phyloP scores from a whole-genome alignment of 2,797 vertebrate genomes.

The Pogonophryne albipinna region DNA sequence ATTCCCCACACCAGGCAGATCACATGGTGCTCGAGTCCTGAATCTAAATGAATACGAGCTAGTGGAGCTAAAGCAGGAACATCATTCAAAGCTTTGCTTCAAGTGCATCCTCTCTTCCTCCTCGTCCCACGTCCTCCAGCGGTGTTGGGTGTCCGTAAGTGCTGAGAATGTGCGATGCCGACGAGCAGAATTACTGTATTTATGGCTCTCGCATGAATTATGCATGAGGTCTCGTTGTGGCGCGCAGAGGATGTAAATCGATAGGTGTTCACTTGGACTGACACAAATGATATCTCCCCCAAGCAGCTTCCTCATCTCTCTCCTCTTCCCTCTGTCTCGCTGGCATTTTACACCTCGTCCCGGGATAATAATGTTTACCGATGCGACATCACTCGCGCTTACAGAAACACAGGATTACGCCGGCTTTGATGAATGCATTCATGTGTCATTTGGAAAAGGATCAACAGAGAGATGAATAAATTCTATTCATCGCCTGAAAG shows the following conservation, averaged over 20 bases:
- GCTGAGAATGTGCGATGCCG: slow-evolving; percentile 56
- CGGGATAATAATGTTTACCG: slow-evolving; percentile 66
- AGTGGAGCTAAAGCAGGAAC: background rate
- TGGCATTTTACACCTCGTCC: slow-evolving; percentile 62
- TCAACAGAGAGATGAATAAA: slow-evolving; percentile 50
- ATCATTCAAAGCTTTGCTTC: slow-evolving; percentile 24
- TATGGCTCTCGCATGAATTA: slow-evolving; percentile 78
- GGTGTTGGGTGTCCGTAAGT: slow-evolving; percentile 52
- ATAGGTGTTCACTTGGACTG: slow-evolving; percentile 74
- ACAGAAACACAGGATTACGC: slow-evolving; percentile 56
- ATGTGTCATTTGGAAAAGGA: slow-evolving; percentile 24
- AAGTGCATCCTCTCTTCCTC: slow-evolving; percentile 21
- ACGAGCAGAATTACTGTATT: slow-evolving; percentile 65
- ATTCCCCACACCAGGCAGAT: background rate
- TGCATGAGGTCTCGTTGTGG: slow-evolving; percentile 66
- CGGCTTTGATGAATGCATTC: slow-evolving; percentile 58
- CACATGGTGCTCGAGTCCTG: background rate
- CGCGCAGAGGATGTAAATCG: slow-evolving; percentile 73
- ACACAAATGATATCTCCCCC: slow-evolving; percentile 69
- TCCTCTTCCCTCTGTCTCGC: slow-evolving; percentile 11
- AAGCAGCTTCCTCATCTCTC: slow-evolving; percentile 56
- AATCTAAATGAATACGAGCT: background rate
- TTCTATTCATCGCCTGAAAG: slow-evolving; percentile 37
- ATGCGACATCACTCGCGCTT: slow-evolving; percentile 51
- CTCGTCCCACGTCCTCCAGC: slow-evolving; percentile 40